phyloP scores from a whole-genome alignment of 2,888 invertebrate species.

The Tolmerus cingulatus region DNA sequence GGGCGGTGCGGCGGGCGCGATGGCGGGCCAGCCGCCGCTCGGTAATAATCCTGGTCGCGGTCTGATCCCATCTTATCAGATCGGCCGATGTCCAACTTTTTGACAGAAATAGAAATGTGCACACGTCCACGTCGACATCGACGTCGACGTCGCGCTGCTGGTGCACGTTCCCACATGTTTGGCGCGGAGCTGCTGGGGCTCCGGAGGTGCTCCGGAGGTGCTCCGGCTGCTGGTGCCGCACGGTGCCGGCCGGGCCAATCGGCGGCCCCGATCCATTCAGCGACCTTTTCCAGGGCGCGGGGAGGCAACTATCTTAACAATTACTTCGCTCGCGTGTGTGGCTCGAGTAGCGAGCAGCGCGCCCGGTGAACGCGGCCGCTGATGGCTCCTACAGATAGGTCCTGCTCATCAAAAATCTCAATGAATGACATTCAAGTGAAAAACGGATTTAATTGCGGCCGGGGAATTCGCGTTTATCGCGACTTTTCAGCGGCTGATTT shows the following conservation, averaged over 20 bases:
- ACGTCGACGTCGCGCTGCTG: background rate
- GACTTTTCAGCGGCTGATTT: slow-evolving; percentile 31
- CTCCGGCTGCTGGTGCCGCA: background rate
- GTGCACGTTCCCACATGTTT: background rate
- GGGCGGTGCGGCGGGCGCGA: background rate
- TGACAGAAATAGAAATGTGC: slow-evolving; percentile 58
- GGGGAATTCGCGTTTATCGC: slow-evolving; percentile 26
- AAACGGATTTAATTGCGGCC: slow-evolving; percentile 39
- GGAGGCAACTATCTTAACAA: slow-evolving; percentile 26
- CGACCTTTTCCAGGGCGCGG: background rate
- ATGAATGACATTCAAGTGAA: slow-evolving; percentile 42
- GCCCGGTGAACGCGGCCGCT: background rate
- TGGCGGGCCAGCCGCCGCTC: background rate
- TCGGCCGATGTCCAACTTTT: slow-evolving; percentile 61
- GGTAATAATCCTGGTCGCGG: slow-evolving; percentile 47
- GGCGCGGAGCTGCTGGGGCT: background rate
- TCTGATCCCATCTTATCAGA: slow-evolving; percentile 63
- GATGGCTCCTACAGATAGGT: slow-evolving; percentile 39
- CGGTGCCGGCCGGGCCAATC: background rate
- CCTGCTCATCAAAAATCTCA: slow-evolving; percentile 38
- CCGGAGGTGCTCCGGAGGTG: background rate
- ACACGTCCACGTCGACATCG: background rate
- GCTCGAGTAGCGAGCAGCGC: background rate
- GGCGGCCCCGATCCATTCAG: background rate
- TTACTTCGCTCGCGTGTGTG: slow-evolving; percentile 36